Evolutionary conservation across 2,797 vertebrate genomes (phyloP).

Genomic region (Eulemur albifrons): DNA sequence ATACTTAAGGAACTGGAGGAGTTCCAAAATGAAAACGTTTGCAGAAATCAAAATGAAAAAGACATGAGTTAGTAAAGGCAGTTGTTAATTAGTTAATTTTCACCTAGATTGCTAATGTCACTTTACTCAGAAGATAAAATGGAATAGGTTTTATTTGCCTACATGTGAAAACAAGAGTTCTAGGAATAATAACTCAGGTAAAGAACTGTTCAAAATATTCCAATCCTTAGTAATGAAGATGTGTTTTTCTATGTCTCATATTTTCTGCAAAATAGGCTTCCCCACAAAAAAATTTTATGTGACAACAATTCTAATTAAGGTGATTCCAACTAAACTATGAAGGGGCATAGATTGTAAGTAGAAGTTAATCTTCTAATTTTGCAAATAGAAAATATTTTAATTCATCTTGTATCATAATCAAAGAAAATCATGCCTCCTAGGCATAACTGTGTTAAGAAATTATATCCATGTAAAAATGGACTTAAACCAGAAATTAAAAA

Average conservation of each 20-base stretch:
- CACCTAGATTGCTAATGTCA: background rate
- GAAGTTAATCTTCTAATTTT: background rate
- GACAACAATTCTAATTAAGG: background rate
- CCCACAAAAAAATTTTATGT: background rate
- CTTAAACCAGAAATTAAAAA: background rate
- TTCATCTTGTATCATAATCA: background rate
- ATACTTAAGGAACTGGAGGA: background rate
- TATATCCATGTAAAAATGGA: background rate
- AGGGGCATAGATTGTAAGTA: background rate
- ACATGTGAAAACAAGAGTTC: background rate
- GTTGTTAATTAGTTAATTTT: constrained; percentile 28
- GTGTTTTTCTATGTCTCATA: background rate
- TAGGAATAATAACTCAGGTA: background rate
- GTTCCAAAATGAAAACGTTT: background rate
- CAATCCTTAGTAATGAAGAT: background rate
- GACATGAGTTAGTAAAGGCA: background rate
- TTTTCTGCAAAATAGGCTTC: background rate
- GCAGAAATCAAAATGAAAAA: background rate
- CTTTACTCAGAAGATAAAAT: background rate
- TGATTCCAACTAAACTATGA: background rate
- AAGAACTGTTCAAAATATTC: background rate
- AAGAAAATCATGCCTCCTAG: background rate
- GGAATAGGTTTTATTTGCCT: background rate
- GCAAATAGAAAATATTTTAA: background rate
- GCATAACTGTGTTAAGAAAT: background rate